Evolutionary conservation across 2,888 invertebrate genomes (phyloP).

Genomic region (Drosophila neutralis): DNA sequence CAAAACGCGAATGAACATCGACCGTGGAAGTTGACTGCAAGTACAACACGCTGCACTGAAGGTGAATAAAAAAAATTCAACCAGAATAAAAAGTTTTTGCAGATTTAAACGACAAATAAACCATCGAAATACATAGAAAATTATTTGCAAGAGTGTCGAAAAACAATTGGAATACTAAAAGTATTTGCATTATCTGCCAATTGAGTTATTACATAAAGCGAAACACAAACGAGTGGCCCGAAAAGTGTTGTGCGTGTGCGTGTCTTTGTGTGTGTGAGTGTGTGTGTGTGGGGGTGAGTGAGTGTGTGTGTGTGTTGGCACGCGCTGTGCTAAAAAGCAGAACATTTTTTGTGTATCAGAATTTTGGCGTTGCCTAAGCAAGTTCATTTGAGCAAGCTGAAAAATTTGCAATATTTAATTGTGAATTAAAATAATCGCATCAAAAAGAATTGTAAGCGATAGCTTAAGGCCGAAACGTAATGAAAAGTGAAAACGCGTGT

Average conservation of each 20-base stretch:
- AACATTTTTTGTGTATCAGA: slow-evolving; percentile 76
- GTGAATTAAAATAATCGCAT: slow-evolving; percentile 3
- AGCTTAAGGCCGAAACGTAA: slow-evolving; percentile 11
- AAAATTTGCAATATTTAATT: slow-evolving; percentile 26
- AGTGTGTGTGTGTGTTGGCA: slow-evolving; percentile 50
- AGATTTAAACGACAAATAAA: slow-evolving; percentile 24
- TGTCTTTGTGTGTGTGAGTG: slow-evolving; percentile 31
- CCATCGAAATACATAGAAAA: slow-evolving; percentile 13
- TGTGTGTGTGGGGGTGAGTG: slow-evolving; percentile 1
- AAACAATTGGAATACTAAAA: slow-evolving; percentile 23
- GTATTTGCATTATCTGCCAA: slow-evolving; percentile 20
- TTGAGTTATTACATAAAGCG: slow-evolving; percentile 70
- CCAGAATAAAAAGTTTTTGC: slow-evolving; percentile 36
- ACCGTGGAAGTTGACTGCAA: slow-evolving; percentile 84
- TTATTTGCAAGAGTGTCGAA: slow-evolving; percentile 24
- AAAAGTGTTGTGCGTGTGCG: slow-evolving; percentile 66
- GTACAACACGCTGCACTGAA: slow-evolving; percentile 79
- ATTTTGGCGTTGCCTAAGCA: slow-evolving; percentile 45
- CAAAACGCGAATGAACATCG: slow-evolving; percentile 84
- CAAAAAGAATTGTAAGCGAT: slow-evolving; percentile 19
- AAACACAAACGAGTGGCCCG: slow-evolving; percentile 55
- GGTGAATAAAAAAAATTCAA: slow-evolving; percentile 65
- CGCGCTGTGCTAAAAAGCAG: slow-evolving; percentile 64
- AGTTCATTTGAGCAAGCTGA: slow-evolving; percentile 17
- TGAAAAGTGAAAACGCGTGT: slow-evolving; percentile 72